Evolutionary conservation across 2,888 invertebrate species (phyloP), one percentile per base, ranked within the genome.

Genomic region (Coelopa pilipes): DNA sequence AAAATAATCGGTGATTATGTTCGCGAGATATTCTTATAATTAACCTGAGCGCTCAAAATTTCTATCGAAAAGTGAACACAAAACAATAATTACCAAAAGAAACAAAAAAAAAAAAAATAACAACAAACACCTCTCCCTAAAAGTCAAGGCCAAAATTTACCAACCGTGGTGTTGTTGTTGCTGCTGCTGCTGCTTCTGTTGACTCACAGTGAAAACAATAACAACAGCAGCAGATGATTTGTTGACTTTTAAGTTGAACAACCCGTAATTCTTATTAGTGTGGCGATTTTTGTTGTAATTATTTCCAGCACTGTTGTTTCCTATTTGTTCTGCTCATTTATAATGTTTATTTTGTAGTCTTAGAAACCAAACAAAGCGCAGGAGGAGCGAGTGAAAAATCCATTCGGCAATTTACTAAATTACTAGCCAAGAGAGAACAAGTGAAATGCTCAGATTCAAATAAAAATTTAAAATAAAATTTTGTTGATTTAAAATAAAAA

Each of bases 201-300:
- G 50, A 49, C 50, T 66, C 66, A 50, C 5, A 66, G 24, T 13
- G 15, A 62, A 13, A 34, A 24, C 60, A 60, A 19, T 4, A 60
- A 60, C 24, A 60, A 62, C 45, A 59, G 59, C n/a, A 47, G 73
- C 68, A 72, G 70, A 74, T 69, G 65, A 13, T 7, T 66, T 50
- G 49, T 50, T 19, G 50, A 13, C 21, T 11, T 19, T 49, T 17
- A 50, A 66, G 49, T 66, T 66, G 49, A 66, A 66, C 50, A 21
- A 66, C 24, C 50, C 66, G 21, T 66, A 12, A 50, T 53, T 53
- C 49, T 50, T 66, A 17, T 34, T 34, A 34, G 34, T 34, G 34
- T 34, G n/a, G n/a, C n/a, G n/a, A n/a, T n/a, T n/a, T n/a, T n/a
- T 34, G 34, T 34, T 34, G 34, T 34, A 34, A 34, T 34, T 34